phyloP scores from a whole-genome alignment of 2,797 vertebrate genomes.

The Phylloscopus collybita region DNA sequence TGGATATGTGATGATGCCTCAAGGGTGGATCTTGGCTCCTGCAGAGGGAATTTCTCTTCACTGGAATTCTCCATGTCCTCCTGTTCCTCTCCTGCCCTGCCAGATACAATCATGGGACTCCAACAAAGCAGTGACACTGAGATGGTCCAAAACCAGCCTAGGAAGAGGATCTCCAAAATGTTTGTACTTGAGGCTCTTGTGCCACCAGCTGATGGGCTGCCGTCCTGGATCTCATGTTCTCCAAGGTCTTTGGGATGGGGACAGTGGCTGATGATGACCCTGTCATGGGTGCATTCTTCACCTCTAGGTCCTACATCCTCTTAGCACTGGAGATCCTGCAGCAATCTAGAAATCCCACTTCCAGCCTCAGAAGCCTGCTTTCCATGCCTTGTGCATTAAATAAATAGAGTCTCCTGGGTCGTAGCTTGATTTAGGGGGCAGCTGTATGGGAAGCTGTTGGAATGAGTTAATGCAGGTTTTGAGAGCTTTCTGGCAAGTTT shows the following conservation, averaged over 20 bases:
- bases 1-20: background rate
- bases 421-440: background rate
- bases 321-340: background rate
- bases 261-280: background rate
- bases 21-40: background rate
- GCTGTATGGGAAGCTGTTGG: background rate
- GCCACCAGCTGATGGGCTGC: background rate
- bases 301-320: background rate
- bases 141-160: background rate
- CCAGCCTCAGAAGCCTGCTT: background rate
- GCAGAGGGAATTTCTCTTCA: background rate
- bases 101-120: rapidly evolving
- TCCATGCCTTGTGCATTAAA: background rate
- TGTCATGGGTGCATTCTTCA: background rate
- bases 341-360: background rate
- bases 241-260: background rate
- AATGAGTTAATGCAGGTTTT: background rate
- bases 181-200: background rate
- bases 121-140: background rate
- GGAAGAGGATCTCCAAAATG: background rate
- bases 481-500: background rate
- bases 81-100: background rate
- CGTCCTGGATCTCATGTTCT: background rate
- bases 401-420: background rate
- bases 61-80: background rate